Evolutionary conservation across 2,888 invertebrate genomes (phyloP).

Genomic region (Protodeltote pygarga): DNA sequence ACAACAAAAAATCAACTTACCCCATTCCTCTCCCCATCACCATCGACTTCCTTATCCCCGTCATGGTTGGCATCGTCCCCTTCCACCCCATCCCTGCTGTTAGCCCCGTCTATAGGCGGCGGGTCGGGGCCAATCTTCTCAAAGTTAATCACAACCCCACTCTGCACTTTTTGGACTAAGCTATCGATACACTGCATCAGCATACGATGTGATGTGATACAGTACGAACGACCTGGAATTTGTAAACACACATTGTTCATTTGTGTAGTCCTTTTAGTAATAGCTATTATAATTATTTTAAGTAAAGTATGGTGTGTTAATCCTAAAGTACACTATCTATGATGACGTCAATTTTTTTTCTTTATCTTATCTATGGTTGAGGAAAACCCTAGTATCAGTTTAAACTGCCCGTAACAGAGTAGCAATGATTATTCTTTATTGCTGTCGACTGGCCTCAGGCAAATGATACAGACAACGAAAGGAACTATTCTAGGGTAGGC

Average conservation of each 20-base stretch:
- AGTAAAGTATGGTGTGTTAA: no score
- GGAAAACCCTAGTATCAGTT: no score
- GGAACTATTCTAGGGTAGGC: no score
- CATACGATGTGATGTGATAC: constrained; percentile 97
- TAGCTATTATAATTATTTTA: not conserved
- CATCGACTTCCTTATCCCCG: constrained; percentile 78
- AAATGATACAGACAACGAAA: no score
- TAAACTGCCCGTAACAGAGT: no score
- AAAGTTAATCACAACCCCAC: constrained; percentile 98
- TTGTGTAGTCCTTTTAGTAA: not conserved
- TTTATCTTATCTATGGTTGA: no score
- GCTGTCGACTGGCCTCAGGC: no score
- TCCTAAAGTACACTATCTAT: no score
- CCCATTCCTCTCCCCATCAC: constrained; percentile 83
- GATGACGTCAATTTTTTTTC: no score
- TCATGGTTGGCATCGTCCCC: constrained; percentile 76
- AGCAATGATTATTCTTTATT: no score
- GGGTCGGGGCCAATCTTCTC: constrained; percentile 98
- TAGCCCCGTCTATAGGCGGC: constrained; percentile 88
- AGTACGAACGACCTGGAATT: constrained; percentile 94
- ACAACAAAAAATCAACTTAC: constrained; percentile 56
- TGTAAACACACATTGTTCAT: not conserved
- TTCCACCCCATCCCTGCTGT: constrained; percentile 82
- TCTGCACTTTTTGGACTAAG: constrained; percentile 98
- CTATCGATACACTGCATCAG: constrained; percentile 98